phyloP scores from a whole-genome alignment of 1,140 invertebrate genomes.

The Macrotrachela quadricornifera region DNA sequence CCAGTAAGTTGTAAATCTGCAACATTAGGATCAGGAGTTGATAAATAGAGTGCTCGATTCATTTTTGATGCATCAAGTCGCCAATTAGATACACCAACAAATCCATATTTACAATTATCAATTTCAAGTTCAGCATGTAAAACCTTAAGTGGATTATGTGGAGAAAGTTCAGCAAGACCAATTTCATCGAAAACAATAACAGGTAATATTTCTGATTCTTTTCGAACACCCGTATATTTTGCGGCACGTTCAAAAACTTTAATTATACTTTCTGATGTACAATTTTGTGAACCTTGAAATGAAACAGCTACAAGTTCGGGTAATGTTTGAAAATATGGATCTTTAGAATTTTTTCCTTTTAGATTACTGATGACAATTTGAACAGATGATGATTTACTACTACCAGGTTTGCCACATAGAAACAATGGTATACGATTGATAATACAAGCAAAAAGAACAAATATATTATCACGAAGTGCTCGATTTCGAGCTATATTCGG shows the following conservation, averaged over 20 bases:
- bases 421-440: constrained; percentile 13
- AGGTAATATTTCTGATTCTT: no score
- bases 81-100: constrained; percentile 16
- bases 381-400: constrained; percentile 13
- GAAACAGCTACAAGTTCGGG: constrained; percentile 11
- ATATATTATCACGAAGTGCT: constrained; percentile 14
- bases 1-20: no score
- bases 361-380: constrained; percentile 13
- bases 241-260: constrained; percentile 13
- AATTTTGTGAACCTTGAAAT: constrained; percentile 13
- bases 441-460: constrained; percentile 13
- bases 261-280: constrained; percentile 13
- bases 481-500: constrained; percentile 12
- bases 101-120: constrained; percentile 9
- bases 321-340: constrained; percentile 12
- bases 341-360: constrained; percentile 10
- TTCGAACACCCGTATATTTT: no score
- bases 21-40: constrained; percentile 16
- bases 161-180: constrained; percentile 14
- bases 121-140: constrained; percentile 14
- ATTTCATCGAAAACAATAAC: constrained; percentile 14
- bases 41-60: constrained; percentile 19
- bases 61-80: constrained; percentile 15
- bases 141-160: constrained; percentile 23
- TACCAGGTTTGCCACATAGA: constrained; percentile 14